Base-by-base conservation (phyloP, 2,113 vertebrate genomes). In the Plecotus auritus region DNA sequence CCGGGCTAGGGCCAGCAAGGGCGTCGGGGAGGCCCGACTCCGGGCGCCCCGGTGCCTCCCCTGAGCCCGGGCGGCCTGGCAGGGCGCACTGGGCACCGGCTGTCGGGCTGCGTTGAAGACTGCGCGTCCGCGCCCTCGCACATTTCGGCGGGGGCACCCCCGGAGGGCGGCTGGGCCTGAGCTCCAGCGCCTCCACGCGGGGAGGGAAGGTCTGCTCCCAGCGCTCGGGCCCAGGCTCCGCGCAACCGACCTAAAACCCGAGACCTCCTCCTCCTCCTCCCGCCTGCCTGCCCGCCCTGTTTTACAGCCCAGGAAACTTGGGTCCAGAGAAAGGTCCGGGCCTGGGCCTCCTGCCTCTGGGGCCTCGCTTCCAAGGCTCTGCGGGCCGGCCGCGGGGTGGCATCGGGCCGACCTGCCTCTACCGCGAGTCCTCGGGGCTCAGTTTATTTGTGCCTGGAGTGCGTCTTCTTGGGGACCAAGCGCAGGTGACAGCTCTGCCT, bases 111-210 rank as follows among this genome's bases (percentile, higher is more conserved):
- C 56, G 1, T 30, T 23, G 45, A n/a, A 56, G 54, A 1, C 35
- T 2, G 59, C 5, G 14, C 2, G 61, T 37, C 69, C n/a, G 69
- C 61, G 26, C 73, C 40, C 51, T 61, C 40, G 23, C 16, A 0
- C 12, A 3, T 23, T 42, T 26, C 5, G 9, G 70, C 66, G 4
- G 0, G 0, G 54, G 37, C 76, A 10, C 9, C 73, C 73, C 22
- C 14, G 0, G 32, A 85, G 35, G 45, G 85, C 85, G 7, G 59
- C 51, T 22, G 73, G 85, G 45, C 67, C 76, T 26, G 56, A 22
- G 54, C 40, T 78, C 69, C 94, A 94, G 97, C 97, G 97, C 93
- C 97, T 90, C 17, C 95, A 70, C 72, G 95, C 77, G 96, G 95
- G 73, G 37, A 95, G 73, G 72, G 47, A 20, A 67, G 30, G 47